A percentile compares a stretch with the other conserved stretches of the same genome.
phyloP scores from a whole-genome alignment of 2,888 invertebrate species.

The Philopedon plagiatum region DNA sequence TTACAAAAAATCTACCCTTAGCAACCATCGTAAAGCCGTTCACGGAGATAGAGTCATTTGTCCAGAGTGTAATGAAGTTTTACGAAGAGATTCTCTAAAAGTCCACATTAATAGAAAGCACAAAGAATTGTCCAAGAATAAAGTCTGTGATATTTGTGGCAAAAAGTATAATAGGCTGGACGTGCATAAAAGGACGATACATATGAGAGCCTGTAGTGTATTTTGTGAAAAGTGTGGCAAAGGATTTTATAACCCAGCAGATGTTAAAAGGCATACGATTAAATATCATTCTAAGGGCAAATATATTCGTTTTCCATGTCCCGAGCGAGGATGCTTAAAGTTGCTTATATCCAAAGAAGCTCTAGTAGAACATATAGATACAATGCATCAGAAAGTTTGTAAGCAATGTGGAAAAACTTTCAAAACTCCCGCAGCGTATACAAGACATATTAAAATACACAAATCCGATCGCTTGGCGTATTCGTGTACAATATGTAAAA shows the following conservation, averaged over 20 bases:
- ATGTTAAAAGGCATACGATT: not conserved
- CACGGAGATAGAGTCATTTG: not conserved
- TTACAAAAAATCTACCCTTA: not conserved
- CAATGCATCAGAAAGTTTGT: constrained; percentile 56
- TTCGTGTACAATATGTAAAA: not conserved
- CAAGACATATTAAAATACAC: constrained; percentile 51
- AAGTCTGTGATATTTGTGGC: not conserved
- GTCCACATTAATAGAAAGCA: constrained; percentile 13
- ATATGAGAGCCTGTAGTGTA: not conserved
- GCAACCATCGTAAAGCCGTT: not conserved
- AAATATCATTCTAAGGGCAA: not conserved
- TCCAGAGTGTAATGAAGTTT: not conserved
- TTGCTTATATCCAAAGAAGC: not conserved
- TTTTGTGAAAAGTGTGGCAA: not conserved
- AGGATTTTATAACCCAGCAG: not conserved
- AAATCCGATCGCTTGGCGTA: not conserved
- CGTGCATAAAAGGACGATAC: not conserved
- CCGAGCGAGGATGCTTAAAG: not conserved
- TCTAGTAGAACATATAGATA: not conserved
- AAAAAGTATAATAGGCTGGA: not conserved
- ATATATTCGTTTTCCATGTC: not conserved
- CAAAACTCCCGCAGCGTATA: constrained; percentile 40
- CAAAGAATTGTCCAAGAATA: not conserved
- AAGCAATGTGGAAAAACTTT: constrained; percentile 56
- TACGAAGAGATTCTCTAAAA: not conserved